These are phyloP conservation scores for Lasius platythorax DNA, from an alignment of 2,888 invertebrate genomes.

Conservation along the genomic window DNA sequence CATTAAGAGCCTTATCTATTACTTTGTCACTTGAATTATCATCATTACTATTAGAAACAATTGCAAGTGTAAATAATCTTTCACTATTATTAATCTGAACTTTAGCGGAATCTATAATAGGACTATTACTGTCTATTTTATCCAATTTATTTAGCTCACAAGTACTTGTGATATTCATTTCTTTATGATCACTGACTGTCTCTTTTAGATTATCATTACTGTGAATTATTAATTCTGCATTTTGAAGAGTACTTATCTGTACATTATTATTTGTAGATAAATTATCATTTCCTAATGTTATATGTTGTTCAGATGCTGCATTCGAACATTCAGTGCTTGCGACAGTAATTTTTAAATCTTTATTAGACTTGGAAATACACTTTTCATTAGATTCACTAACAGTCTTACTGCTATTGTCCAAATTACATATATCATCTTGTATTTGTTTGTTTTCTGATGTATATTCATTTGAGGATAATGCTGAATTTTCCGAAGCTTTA, in stretches of 20 bases:
- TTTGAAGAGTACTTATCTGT: slow-evolving; percentile 51
- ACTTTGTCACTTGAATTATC: slow-evolving; percentile 5
- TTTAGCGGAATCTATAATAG: slow-evolving; percentile 9
- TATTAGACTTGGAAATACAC: background rate
- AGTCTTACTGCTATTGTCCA: slow-evolving; percentile 8
- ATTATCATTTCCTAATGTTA: slow-evolving; percentile 5
- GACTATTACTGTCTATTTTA: background rate
- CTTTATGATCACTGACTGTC: slow-evolving; percentile 2
- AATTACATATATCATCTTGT: slow-evolving; percentile 1
- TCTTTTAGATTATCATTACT: slow-evolving; percentile 24
- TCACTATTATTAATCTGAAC: slow-evolving; percentile 5
- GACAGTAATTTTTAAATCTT: slow-evolving; percentile 24
- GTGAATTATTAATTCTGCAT: background rate
- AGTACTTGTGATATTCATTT: background rate
- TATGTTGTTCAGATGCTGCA: slow-evolving; percentile 19
- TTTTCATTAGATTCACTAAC: slow-evolving; percentile 21
- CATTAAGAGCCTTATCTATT: background rate
- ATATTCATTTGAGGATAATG: slow-evolving; percentile 37
- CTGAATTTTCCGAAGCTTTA: slow-evolving; percentile 27
- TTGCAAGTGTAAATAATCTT: background rate
- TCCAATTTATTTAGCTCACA: slow-evolving; percentile 3
- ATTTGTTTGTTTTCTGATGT: slow-evolving; percentile 29
- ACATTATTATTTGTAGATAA: background rate
- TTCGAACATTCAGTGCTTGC: slow-evolving; percentile 33
- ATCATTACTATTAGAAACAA: background rate